These are phyloP conservation scores for Fukomys damarensis DNA, from an alignment of 2,113 vertebrate species.

Conservation along the genomic window DNA sequence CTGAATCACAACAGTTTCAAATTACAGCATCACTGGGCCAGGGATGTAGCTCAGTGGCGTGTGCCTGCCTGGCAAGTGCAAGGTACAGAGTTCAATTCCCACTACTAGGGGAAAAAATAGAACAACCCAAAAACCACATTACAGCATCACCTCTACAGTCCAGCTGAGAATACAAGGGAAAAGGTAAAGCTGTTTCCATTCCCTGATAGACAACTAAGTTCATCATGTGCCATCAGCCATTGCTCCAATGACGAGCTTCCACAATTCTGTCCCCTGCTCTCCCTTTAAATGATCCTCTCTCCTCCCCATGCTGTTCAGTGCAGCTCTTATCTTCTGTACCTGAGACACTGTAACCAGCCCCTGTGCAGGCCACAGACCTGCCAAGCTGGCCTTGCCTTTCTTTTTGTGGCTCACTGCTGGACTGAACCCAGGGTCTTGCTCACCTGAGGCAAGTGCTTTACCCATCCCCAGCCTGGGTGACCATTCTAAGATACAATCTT, in stretches of 20 bases:
- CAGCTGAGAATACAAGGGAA: background rate
- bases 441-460: background rate
- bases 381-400: background rate
- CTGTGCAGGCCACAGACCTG: background rate
- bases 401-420: background rate
- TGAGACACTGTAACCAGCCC: background rate
- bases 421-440: background rate
- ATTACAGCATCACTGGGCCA: background rate
- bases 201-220: constrained; percentile 3
- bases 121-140: background rate
- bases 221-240: background rate
- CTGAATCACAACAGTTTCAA: constrained; percentile 28
- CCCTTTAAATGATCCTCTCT: background rate
- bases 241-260: background rate
- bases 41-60: too few relatives aligned
- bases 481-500: background rate
- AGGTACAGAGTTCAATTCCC: too few relatives aligned
- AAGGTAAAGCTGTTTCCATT: background rate
- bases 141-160: background rate
- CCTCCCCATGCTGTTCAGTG: background rate
- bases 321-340: background rate
- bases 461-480: background rate
- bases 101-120: too few relatives aligned
- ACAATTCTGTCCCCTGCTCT: background rate
- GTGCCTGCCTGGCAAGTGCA: too few relatives aligned